Percentiles rank a stretch among this genome's conserved stretches.
Evolutionary conservation across 2,113 vertebrate species (phyloP).

Genomic region (Neotoma lepida): DNA sequence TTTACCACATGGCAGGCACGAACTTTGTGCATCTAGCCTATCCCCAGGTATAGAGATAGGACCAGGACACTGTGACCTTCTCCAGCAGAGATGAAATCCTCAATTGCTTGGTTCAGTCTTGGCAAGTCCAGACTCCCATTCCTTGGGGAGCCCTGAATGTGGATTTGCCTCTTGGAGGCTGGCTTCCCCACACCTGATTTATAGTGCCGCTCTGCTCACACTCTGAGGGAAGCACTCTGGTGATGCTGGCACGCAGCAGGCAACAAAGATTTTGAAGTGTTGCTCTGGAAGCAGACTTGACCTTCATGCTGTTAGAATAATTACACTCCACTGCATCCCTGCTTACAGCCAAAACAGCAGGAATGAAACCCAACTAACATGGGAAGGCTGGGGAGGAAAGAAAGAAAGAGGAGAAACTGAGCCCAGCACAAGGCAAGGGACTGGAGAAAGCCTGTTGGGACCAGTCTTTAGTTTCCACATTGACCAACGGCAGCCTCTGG

Average conservation of each 20-base stretch:
- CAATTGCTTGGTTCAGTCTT: background rate
- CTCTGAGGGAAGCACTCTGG: slow-evolving; percentile 52
- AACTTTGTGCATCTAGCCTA: background rate
- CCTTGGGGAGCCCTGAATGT: background rate
- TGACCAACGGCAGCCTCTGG: background rate
- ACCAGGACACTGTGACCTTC: background rate
- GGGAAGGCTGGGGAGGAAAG: slow-evolving; percentile 43
- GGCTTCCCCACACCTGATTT: slow-evolving; percentile 56
- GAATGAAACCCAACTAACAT: slow-evolving; percentile 66
- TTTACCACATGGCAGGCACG: background rate
- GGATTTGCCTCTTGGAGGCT: background rate
- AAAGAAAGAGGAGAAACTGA: background rate
- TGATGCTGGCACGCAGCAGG: background rate
- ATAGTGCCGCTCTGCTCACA: background rate
- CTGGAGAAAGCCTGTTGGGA: slow-evolving; percentile 49
- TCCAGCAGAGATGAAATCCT: background rate
- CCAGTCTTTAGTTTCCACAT: slow-evolving; percentile 68
- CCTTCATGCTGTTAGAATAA: slow-evolving; percentile 69
- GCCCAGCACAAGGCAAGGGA: background rate
- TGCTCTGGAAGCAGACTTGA: slow-evolving; percentile 65
- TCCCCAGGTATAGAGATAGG: background rate
- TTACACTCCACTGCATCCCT: slow-evolving; percentile 66
- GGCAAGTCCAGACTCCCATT: background rate
- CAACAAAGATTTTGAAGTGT: slow-evolving; percentile 58
- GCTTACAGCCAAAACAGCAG: slow-evolving; percentile 72